Evolutionary conservation across 2,888 invertebrate species (phyloP).

Genomic region (Atrina japonica): DNA sequence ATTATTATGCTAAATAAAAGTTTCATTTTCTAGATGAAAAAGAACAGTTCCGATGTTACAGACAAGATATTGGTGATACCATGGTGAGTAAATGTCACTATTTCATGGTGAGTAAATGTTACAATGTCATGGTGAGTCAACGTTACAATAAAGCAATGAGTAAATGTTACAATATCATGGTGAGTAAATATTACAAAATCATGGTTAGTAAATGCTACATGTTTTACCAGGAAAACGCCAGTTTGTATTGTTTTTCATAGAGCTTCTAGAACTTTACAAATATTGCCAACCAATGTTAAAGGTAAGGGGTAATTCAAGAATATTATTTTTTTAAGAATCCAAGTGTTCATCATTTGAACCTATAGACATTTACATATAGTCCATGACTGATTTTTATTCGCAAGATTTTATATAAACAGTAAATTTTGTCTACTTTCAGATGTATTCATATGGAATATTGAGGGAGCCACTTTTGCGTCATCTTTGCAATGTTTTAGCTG

Average conservation of each 20-base stretch:
- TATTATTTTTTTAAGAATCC: too few relatives aligned
- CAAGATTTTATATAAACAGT: too few relatives aligned
- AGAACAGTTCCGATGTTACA: conserved; percentile 92
- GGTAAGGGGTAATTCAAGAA: too few relatives aligned
- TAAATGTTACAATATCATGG: conserved; percentile 29
- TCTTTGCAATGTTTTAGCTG: conserved; percentile 85
- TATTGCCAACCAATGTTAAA: too few relatives aligned
- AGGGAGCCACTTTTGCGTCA: conserved; percentile 86
- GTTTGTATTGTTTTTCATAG: too few relatives aligned
- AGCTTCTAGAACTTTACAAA: neutral
- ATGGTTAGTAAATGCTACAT: neutral
- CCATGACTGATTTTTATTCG: too few relatives aligned
- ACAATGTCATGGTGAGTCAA: conserved; percentile 86
- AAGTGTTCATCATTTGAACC: too few relatives aligned
- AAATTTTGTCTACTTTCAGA: too few relatives aligned
- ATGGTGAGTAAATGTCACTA: conserved; percentile 84
- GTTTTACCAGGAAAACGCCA: too few relatives aligned
- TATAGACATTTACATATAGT: too few relatives aligned
- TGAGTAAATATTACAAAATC: neutral
- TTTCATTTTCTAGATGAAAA: conserved; percentile 85
- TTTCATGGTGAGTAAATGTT: conserved; percentile 85
- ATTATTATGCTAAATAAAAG: too few relatives aligned
- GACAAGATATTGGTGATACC: conserved; percentile 92
- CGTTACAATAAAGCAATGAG: conserved; percentile 86
- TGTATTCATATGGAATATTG: conserved; percentile 93